Percentiles rank a stretch among this genome's conserved stretches.
These are phyloP conservation scores for Sinodicranocentrus sp. DNA, from an alignment of 2,888 invertebrate genomes.

Conservation along the genomic window DNA sequence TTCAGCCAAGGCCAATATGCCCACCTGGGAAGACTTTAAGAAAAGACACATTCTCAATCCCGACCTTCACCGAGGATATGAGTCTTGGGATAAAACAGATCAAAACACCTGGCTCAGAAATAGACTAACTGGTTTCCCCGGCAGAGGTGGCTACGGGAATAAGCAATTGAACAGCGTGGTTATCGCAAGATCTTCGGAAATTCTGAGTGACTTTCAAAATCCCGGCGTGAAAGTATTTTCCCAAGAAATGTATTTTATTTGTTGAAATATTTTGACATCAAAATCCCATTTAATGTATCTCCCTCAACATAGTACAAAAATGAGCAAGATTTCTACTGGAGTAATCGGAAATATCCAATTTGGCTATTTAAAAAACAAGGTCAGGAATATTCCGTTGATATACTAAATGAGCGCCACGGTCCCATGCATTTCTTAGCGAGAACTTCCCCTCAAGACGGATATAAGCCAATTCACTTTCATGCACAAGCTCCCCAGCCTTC, in stretches of 20 bases:
- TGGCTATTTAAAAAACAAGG: constrained; percentile 35
- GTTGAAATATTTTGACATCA: background rate
- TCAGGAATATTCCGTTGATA: constrained; percentile 36
- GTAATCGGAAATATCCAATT: constrained; percentile 49
- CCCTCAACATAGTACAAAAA: constrained; percentile 4
- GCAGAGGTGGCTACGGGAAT: constrained; percentile 31
- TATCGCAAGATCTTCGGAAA: constrained; percentile 50
- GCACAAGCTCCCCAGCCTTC: constrained; percentile 27
- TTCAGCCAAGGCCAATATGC: too few species aligned
- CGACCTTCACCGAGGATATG: constrained; percentile 9
- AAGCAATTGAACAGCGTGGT: constrained; percentile 64
- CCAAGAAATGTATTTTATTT: background rate
- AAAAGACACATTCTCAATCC: constrained; percentile 64
- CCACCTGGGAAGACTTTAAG: constrained; percentile 58
- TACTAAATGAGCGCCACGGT: constrained; percentile 41
- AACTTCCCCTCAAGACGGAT: background rate
- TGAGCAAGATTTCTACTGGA: constrained; percentile 57
- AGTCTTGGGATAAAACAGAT: constrained; percentile 45
- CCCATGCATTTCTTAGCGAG: constrained; percentile 57
- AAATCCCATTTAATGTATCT: too few species aligned
- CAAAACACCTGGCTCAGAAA: constrained; percentile 59
- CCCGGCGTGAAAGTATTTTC: constrained; percentile 39
- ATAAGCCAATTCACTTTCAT: constrained; percentile 43
- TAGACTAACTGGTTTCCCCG: constrained; percentile 31
- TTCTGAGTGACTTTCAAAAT: constrained; percentile 43